Conservation (phyloP, 2,888 invertebrate species). For the Erebia palarica region DNA sequence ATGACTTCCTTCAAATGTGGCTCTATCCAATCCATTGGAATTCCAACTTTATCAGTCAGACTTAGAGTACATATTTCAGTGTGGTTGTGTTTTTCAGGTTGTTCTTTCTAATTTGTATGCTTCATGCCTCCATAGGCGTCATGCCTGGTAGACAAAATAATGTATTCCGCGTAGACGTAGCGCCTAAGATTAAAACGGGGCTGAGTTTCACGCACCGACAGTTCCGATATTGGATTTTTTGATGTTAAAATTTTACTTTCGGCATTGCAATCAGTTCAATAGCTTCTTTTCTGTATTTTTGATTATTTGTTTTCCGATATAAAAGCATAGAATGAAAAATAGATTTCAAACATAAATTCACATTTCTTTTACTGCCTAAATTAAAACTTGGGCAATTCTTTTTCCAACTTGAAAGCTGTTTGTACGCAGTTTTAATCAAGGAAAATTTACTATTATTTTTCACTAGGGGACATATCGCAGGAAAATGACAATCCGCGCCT, state of each 20-base stretch:
- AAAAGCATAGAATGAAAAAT: too few species aligned
- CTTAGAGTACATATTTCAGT: conserved; percentile 42
- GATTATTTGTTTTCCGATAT: background rate
- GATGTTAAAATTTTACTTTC: conserved; percentile 19
- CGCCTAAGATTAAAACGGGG: conserved; percentile 32
- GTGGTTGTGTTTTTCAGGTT: conserved; percentile 41
- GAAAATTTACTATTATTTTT: too few species aligned
- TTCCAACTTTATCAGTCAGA: conserved; percentile 40
- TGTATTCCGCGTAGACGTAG: conserved; percentile 50
- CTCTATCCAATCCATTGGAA: conserved; percentile 33
- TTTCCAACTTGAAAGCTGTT: too few species aligned
- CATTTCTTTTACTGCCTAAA: too few species aligned
- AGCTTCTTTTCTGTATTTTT: background rate
- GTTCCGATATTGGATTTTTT: conserved; percentile 19
- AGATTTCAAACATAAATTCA: too few species aligned
- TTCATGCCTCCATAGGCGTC: conserved; percentile 59
- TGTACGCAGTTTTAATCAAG: too few species aligned
- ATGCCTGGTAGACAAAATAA: conserved; percentile 69
- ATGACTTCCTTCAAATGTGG: conserved; percentile 57
- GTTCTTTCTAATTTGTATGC: conserved; percentile 69
- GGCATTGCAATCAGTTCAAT: background rate
- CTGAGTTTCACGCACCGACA: conserved; percentile 26
- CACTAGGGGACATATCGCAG: too few species aligned
- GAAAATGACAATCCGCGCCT: too few species aligned
- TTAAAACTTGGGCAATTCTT: too few species aligned